A percentile compares a stretch with the other conserved stretches of the same genome.
Evolutionary conservation across 2,113 vertebrate species (phyloP).

Genomic region (Xerus inauris): DNA sequence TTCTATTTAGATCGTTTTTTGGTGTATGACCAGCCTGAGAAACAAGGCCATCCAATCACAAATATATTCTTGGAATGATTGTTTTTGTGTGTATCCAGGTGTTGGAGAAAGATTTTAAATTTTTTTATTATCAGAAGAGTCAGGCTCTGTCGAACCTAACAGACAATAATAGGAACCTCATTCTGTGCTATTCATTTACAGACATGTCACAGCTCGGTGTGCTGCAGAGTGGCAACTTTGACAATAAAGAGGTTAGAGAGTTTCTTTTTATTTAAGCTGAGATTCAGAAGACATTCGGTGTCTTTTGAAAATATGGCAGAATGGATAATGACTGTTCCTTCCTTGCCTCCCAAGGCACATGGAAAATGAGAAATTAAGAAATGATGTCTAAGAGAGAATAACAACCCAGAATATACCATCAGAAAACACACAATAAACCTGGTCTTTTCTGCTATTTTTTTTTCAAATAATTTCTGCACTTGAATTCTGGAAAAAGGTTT

Average conservation of each 20-base stretch:
- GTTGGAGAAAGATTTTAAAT: neutral
- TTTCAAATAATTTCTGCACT: neutral
- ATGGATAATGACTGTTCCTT: neutral
- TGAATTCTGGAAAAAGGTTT: neutral
- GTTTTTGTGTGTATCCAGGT: neutral
- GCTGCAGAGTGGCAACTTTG: neutral
- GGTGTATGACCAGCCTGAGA: neutral
- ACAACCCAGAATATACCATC: neutral
- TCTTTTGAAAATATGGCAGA: constrained; percentile 23
- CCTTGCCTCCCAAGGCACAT: neutral
- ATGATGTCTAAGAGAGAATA: neutral
- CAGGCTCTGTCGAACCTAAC: neutral
- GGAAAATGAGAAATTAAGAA: neutral
- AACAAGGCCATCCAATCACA: neutral
- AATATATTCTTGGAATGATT: neutral
- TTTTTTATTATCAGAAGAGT: neutral
- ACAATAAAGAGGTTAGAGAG: neutral
- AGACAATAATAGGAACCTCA: neutral
- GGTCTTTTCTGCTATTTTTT: neutral
- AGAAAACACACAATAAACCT: neutral
- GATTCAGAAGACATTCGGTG: neutral
- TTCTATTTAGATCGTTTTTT: neutral
- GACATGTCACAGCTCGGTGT: neutral
- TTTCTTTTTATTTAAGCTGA: neutral
- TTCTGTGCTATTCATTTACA: neutral